Percentiles rank a stretch among this genome's conserved stretches.
These are phyloP conservation scores for Aethina tumida DNA, from an alignment of 1,140 invertebrate genomes.

Conservation along the genomic window DNA sequence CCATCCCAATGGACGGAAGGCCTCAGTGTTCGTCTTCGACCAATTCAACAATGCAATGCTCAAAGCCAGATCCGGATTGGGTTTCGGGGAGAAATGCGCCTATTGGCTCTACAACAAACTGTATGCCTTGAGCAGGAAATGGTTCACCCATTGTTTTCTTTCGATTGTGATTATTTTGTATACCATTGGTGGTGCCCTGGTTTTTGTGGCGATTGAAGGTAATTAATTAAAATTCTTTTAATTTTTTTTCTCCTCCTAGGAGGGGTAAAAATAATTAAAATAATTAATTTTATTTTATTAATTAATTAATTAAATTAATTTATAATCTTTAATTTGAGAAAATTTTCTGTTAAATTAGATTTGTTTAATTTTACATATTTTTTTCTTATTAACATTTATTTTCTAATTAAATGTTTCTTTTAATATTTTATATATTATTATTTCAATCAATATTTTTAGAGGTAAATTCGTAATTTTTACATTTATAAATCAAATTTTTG, in stretches of 20 bases:
- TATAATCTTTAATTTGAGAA: no score
- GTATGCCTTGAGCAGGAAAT: constrained; percentile 63
- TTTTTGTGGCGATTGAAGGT: constrained; percentile 70
- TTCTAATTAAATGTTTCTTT: no score
- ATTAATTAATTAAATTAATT: no score
- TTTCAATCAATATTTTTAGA: no score
- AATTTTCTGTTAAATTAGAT: no score
- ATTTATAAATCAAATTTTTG: no score
- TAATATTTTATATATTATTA: no score
- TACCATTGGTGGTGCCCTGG: constrained; percentile 63
- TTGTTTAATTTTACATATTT: no score
- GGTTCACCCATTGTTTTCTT: constrained; percentile 83
- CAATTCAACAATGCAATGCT: constrained; percentile 62
- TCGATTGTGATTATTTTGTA: constrained; percentile 65
- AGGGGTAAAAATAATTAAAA: no score
- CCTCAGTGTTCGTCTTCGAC: constrained; percentile 62
- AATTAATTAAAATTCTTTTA: constrained; percentile 21
- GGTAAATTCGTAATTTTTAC: no score
- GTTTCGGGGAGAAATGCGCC: constrained; percentile 68
- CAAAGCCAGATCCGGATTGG: constrained; percentile 63
- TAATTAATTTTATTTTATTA: no score
- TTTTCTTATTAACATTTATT: no score
- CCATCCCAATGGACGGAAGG: constrained; percentile 45
- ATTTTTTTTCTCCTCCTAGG: background rate
- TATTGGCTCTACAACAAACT: constrained; percentile 71